Percentiles rank a stretch among this genome's conserved stretches.
Conservation (phyloP, 2,797 vertebrate genomes). For the Coendou prehensilis region DNA sequence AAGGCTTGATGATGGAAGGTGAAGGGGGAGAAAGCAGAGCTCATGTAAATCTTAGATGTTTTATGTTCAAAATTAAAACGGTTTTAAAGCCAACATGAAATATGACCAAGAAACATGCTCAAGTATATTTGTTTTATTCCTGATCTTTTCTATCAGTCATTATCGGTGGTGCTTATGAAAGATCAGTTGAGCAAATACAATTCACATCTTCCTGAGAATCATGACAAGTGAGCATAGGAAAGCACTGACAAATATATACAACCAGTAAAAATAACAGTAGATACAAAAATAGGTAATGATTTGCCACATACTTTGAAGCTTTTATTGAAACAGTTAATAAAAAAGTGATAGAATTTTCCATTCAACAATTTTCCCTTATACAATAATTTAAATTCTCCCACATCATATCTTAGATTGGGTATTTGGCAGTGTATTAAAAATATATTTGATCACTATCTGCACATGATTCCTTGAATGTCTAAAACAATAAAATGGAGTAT, state of each 20-base stretch:
- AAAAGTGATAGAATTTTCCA: not conserved
- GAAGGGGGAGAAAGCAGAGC: not conserved
- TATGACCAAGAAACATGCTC: constrained; percentile 19
- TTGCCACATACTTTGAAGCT: constrained; percentile 46
- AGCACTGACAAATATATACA: not conserved
- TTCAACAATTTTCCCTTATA: constrained; percentile 3
- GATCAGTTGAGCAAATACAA: not conserved
- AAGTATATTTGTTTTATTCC: not conserved
- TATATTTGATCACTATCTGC: constrained; percentile 22
- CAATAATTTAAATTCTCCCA: not conserved
- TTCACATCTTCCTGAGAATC: constrained; percentile 29
- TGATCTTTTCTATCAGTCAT: constrained; percentile 29
- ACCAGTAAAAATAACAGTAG: constrained; percentile 1
- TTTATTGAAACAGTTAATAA: constrained; percentile 47
- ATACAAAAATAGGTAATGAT: constrained; percentile 29
- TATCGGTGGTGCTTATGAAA: constrained; percentile 33
- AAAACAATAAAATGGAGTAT: not conserved
- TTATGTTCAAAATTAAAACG: not conserved
- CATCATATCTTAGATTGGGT: constrained; percentile 28
- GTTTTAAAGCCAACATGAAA: constrained; percentile 51
- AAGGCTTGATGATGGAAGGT: not conserved
- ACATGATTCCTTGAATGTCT: constrained; percentile 33
- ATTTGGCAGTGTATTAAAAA: constrained; percentile 60
- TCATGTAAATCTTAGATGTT: constrained; percentile 26
- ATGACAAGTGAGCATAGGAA: not conserved